These are phyloP conservation scores for Antheraea pernyi DNA, from an alignment of 1,140 invertebrate genomes.

Conservation along the genomic window DNA sequence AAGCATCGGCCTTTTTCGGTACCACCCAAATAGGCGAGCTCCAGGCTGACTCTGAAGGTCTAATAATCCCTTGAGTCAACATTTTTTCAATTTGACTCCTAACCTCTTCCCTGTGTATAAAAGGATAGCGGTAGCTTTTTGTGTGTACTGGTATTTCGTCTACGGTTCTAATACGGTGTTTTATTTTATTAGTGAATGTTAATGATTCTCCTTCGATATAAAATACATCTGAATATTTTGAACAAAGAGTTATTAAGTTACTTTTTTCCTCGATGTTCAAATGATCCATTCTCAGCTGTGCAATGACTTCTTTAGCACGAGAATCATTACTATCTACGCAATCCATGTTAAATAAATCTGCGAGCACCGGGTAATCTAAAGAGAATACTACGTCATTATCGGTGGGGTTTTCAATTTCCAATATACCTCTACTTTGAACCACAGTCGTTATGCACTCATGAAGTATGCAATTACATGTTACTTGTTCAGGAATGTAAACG, in stretches of 20 bases:
- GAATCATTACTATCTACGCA: background rate
- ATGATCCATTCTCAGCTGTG: constrained; percentile 19
- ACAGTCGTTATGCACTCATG: constrained; percentile 26
- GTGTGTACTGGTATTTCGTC: too few species aligned
- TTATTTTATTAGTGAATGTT: constrained; percentile 27
- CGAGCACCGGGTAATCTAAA: constrained; percentile 15
- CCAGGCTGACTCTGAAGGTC: constrained; percentile 40
- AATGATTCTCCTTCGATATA: constrained; percentile 21
- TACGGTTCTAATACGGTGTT: too few species aligned
- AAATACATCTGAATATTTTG: constrained; percentile 18
- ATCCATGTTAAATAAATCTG: constrained; percentile 9
- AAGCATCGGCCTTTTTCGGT: constrained; percentile 27
- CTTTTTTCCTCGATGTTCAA: constrained; percentile 21
- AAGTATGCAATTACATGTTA: constrained; percentile 28
- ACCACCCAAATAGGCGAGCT: too few species aligned
- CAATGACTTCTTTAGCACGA: constrained; percentile 15
- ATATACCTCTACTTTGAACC: constrained; percentile 24
- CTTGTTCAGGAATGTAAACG: constrained; percentile 29
- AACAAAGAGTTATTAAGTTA: constrained; percentile 22
- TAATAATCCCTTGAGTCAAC: constrained; percentile 39
- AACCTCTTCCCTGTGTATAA: too few species aligned
- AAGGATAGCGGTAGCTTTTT: too few species aligned
- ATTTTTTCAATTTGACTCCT: constrained; percentile 37
- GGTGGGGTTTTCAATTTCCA: constrained; percentile 31
- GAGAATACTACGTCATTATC: constrained; percentile 37